Evolutionary conservation across 2,888 invertebrate species (phyloP), one percentile per base, ranked within the genome.

Genomic region (Cactoblastis cactorum): DNA sequence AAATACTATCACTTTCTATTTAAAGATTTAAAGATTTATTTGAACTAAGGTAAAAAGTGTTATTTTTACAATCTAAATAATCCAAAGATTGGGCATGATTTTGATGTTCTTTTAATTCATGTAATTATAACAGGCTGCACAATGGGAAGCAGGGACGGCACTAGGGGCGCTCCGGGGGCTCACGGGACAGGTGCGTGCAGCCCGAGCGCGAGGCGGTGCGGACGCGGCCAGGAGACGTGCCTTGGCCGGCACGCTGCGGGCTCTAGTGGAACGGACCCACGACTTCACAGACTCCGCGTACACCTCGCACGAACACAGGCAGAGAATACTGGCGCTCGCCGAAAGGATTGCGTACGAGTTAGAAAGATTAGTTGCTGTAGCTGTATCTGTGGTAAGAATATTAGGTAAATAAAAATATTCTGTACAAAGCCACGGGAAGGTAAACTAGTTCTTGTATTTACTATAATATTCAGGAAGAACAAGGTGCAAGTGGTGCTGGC

Each of bases 241-340:
- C 58, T 92, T 99, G 49, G 93, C 96, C 19, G 90, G 94, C 62
- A 96, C 97, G 54, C 91, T 99, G 71, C 97, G 98, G 68, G 94
- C 96, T 58, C 94, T 98, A 53, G 93, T 97, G 57, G 99, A 99
- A 88, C 94, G 98, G 74, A 97, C 97, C 56, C 96, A 97, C 91
- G 98, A 99, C 90, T 99, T 99, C 88, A 99, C 99, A 49, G 99
- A 99, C 91, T 99, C 98, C 61, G 98, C 99, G 59, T 99, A 99
- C 88, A 99, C 99, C 56, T 96, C 95, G 64, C 98, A 99, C 85
- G 97, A 98, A 76, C 97, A 98, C 85, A 93, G 98, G 57, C 97
- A 99, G 87, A 96, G 97, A 77, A 98, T 99, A 75, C 91, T 99
- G 55, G 92, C 97, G 70, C 91, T 94, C 49, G 94, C 97, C 74